A percentile compares a stretch with the other conserved stretches of the same genome.
These are phyloP conservation scores for Telmatochromis brichardi DNA, from an alignment of 2,113 vertebrate genomes.

Conservation along the genomic window DNA sequence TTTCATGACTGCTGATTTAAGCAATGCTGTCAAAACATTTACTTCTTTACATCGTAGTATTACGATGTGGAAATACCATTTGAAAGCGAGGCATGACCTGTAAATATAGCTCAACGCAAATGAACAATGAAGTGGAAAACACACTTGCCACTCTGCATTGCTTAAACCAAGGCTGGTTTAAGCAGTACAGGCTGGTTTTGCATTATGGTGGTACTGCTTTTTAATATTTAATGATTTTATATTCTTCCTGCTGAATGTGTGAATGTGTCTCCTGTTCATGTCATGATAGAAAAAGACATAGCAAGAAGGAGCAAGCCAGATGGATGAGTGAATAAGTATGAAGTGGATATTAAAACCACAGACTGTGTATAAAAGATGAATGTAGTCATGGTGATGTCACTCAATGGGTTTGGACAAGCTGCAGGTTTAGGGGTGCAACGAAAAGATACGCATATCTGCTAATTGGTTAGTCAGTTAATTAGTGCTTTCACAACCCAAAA, in stretches of 20 bases:
- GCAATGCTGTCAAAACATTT: not conserved
- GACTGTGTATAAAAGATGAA: not conserved
- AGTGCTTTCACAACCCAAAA: not conserved
- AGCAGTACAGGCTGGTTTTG: not conserved
- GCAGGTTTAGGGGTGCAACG: not conserved
- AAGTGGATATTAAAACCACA: not conserved
- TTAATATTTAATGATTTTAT: not conserved
- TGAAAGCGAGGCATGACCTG: not conserved
- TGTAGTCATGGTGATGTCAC: not conserved
- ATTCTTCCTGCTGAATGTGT: not conserved
- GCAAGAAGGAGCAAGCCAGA: not conserved
- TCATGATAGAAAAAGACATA: not conserved
- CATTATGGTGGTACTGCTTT: not conserved
- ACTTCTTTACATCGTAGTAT: not conserved
- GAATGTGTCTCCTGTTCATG: not conserved
- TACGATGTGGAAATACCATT: not conserved
- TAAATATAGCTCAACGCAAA: not conserved
- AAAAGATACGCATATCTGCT: not conserved
- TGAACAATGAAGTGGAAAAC: not conserved
- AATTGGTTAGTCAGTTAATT: not conserved
- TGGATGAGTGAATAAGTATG: not conserved
- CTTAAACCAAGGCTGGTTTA: not conserved
- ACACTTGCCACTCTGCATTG: not conserved
- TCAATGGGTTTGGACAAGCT: not conserved
- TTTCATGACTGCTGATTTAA: slow-evolving; percentile 15